Evolutionary conservation across 2,113 vertebrate genomes (phyloP).

Genomic region (Oreotrochilus melanogaster): DNA sequence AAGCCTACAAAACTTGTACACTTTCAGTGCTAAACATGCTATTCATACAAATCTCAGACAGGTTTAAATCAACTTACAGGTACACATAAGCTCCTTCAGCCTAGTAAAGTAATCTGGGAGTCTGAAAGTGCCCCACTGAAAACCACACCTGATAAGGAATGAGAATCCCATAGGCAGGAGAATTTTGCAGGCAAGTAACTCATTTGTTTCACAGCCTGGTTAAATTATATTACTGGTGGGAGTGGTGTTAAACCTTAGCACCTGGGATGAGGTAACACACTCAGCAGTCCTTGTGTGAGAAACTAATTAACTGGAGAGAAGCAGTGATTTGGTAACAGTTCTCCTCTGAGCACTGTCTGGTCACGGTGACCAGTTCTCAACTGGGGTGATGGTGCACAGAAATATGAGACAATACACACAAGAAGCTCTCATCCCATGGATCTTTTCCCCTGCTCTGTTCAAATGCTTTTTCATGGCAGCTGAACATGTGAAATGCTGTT

Average conservation of each 20-base stretch:
- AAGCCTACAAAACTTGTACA: background rate
- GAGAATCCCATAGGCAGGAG: background rate
- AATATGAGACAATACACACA: background rate
- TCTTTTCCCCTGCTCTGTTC: background rate
- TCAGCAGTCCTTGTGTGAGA: background rate
- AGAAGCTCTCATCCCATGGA: background rate
- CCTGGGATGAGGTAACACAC: background rate
- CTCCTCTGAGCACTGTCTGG: background rate
- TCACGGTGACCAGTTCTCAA: background rate
- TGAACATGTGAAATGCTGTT: background rate
- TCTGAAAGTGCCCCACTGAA: background rate
- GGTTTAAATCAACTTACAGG: background rate
- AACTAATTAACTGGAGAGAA: background rate
- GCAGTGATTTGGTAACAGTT: background rate
- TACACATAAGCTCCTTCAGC: background rate
- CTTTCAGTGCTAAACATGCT: background rate
- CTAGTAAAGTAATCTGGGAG: background rate
- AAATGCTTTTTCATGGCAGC: background rate
- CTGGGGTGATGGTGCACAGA: background rate
- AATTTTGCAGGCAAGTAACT: background rate
- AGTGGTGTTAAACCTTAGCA: background rate
- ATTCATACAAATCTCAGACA: background rate
- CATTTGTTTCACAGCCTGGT: background rate
- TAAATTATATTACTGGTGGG: background rate
- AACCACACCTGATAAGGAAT: rapidly evolving